phyloP scores from a whole-genome alignment of 2,888 invertebrate genomes.

The Drosophila multiciliata region DNA sequence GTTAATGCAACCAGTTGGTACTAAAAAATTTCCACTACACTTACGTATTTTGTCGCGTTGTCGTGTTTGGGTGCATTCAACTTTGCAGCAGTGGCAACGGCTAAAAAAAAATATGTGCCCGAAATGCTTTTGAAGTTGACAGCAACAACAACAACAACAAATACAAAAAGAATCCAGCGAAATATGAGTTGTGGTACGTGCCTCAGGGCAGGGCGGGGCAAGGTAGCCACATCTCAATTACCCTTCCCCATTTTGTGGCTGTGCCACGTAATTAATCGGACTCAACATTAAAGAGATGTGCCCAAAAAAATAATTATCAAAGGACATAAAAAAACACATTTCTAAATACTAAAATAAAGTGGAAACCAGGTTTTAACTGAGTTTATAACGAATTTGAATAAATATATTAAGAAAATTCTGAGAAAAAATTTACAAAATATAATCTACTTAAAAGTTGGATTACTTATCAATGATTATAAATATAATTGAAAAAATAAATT shows the following conservation, averaged over 20 bases:
- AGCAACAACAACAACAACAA: background rate
- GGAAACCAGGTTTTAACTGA: background rate
- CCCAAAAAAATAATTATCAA: background rate
- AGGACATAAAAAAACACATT: background rate
- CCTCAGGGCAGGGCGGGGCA: background rate
- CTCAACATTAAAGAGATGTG: slow-evolving; percentile 11
- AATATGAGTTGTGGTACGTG: slow-evolving; percentile 34
- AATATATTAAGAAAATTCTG: no score
- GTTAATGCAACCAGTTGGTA: slow-evolving; percentile 46
- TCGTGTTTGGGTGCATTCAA: slow-evolving; percentile 21
- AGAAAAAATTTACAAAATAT: background rate
- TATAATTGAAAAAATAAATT: background rate
- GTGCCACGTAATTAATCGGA: slow-evolving; percentile 17
- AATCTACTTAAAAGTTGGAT: background rate
- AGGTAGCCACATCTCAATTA: slow-evolving; percentile 1
- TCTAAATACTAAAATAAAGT: background rate
- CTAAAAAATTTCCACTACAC: background rate
- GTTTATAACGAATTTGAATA: background rate
- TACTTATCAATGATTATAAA: background rate
- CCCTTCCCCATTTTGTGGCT: background rate
- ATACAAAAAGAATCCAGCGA: background rate
- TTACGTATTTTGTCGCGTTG: slow-evolving; percentile 8
- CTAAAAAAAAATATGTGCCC: slow-evolving; percentile 3
- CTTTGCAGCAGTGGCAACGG: slow-evolving; percentile 13
- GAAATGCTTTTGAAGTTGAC: slow-evolving; percentile 53